phyloP scores from a whole-genome alignment of 2,797 vertebrate species.

The Clarias fuscus region DNA sequence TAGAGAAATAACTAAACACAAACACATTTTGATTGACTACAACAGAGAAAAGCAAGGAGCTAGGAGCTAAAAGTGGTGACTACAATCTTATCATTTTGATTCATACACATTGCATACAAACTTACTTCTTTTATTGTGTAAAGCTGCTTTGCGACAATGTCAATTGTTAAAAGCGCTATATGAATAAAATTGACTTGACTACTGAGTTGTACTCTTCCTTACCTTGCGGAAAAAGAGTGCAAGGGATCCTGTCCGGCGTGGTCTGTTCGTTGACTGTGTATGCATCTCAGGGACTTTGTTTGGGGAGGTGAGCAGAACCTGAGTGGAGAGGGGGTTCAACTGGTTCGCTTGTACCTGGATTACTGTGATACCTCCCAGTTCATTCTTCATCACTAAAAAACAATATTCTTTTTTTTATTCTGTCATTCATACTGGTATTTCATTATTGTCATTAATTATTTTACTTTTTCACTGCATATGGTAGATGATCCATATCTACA shows the following conservation, averaged over 20 bases:
- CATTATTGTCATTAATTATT: too few relatives aligned
- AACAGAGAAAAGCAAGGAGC: background rate
- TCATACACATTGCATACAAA: too few relatives aligned
- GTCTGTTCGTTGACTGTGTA: conserved; percentile 63
- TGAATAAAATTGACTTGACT: too few relatives aligned
- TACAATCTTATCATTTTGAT: too few relatives aligned
- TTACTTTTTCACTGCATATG: background rate
- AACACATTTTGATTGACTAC: background rate
- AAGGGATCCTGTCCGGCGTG: conserved; percentile 87
- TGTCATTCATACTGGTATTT: too few relatives aligned
- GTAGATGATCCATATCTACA: background rate
- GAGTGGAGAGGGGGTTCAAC: conserved; percentile 75
- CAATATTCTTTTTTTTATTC: background rate
- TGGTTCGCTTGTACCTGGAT: conserved; percentile 77
- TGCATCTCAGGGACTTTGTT: conserved; percentile 62
- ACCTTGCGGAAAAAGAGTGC: conserved; percentile 97
- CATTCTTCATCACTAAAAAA: conserved; percentile 75
- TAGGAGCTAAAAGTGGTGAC: too few relatives aligned
- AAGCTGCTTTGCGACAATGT: too few relatives aligned
- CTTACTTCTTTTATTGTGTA: too few relatives aligned
- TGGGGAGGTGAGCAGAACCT: conserved; percentile 79
- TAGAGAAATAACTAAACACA: background rate
- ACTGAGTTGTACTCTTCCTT: background rate
- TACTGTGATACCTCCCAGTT: conserved; percentile 78
- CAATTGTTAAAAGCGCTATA: too few relatives aligned